Percentiles rank a stretch among this genome's conserved stretches.
Conservation (phyloP, 2,797 vertebrate species). For the Aulostomus chinensis region DNA sequence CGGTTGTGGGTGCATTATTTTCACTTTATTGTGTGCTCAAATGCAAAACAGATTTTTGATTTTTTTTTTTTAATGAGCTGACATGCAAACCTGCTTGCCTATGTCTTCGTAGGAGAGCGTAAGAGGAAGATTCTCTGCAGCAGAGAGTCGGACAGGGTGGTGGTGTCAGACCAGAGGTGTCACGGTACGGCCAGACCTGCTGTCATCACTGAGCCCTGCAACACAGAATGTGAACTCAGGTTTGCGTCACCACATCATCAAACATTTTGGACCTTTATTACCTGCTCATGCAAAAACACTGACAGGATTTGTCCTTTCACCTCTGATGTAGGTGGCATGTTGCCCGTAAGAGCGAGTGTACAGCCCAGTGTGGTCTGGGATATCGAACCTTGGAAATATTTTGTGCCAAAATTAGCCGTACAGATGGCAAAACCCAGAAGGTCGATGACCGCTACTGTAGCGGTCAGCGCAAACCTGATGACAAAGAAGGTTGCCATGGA, state of each 20-base stretch:
- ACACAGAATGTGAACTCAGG: conserved; percentile 96
- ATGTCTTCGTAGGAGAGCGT: conserved; percentile 84
- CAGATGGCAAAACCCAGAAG: conserved; percentile 89
- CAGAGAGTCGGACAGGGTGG: conserved; percentile 90
- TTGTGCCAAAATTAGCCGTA: conserved; percentile 88
- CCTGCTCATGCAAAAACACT: neutral
- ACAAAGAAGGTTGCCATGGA: conserved; percentile 90
- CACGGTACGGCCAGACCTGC: conserved; percentile 84
- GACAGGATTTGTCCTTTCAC: neutral
- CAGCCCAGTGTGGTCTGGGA: conserved; percentile 89
- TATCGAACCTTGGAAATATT: conserved; percentile 91
- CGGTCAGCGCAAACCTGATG: conserved; percentile 86
- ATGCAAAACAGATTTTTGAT: neutral
- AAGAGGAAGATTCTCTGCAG: conserved; percentile 91
- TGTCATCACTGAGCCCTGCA: conserved; percentile 87
- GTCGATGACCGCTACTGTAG: conserved; percentile 90
- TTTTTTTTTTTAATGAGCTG: neutral
- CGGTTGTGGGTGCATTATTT: neutral
- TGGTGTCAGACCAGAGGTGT: conserved; percentile 96
- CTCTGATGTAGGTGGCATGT: conserved; percentile 87
- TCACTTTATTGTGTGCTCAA: neutral
- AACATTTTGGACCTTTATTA: neutral
- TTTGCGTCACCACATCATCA: conserved; percentile 49
- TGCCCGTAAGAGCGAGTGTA: conserved; percentile 91
- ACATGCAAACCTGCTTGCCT: neutral